Conservation (phyloP, 2,113 vertebrate species). For the Gracilinanus agilis region DNA sequence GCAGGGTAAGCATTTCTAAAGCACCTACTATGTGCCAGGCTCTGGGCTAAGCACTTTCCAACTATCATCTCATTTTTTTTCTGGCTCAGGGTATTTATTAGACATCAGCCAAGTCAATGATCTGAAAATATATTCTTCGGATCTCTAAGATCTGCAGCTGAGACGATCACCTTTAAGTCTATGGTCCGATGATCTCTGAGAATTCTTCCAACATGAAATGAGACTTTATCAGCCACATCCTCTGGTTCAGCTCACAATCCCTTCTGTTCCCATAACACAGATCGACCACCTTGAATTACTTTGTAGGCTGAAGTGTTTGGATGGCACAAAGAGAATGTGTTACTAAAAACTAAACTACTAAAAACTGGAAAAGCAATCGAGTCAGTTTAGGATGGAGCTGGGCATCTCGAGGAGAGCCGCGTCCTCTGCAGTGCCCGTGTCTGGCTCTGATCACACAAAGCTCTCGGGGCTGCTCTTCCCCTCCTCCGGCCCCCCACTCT, state of each 20-base stretch:
- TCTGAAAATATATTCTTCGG: background rate
- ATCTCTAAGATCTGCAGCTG: background rate
- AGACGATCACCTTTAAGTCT: background rate
- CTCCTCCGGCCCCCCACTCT: slow-evolving; percentile 83
- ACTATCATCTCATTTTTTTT: background rate
- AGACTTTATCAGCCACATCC: background rate
- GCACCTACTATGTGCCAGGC: background rate
- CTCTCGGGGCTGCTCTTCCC: slow-evolving; percentile 67
- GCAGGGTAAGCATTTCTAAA: background rate
- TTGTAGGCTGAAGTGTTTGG: background rate
- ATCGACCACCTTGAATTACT: slow-evolving; percentile 53
- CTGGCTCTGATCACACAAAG: slow-evolving; percentile 76
- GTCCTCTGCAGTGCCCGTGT: slow-evolving; percentile 60
- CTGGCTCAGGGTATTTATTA: no score
- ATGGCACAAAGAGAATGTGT: slow-evolving; percentile 67
- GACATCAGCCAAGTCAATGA: background rate
- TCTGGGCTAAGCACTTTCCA: background rate
- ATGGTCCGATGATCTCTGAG: background rate
- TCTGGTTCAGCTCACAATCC: background rate
- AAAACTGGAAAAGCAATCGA: slow-evolving; percentile 62
- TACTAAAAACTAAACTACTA: background rate
- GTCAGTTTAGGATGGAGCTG: slow-evolving; percentile 78
- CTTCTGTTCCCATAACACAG: background rate
- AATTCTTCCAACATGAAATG: background rate
- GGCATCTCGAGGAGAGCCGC: slow-evolving; percentile 70